A percentile compares a stretch with the other conserved stretches of the same genome.
Evolutionary conservation across 2,797 vertebrate genomes (phyloP).

Genomic region (Periparus ater): DNA sequence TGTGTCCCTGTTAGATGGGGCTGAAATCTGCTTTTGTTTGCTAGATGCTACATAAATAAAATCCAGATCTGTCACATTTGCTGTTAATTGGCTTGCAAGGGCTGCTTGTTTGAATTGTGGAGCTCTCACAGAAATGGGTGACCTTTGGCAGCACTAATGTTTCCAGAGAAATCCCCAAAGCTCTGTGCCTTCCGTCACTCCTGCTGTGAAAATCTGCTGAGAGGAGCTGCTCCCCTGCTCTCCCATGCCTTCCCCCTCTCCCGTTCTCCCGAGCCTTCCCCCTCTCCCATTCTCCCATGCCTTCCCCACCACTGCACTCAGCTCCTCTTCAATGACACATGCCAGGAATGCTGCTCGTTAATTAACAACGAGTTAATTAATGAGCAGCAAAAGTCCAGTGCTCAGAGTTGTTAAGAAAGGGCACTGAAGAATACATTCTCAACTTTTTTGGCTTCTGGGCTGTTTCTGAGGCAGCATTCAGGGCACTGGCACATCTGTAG

Average conservation of each 20-base stretch:
- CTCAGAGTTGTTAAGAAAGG: constrained; percentile 14
- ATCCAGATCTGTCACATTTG: constrained; percentile 63
- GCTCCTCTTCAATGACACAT: not conserved
- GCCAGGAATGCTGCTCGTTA: not conserved
- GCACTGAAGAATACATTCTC: not conserved
- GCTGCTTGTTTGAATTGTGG: constrained; percentile 59
- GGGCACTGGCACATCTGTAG: not conserved
- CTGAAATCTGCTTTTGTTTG: constrained; percentile 34
- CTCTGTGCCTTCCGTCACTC: constrained; percentile 8
- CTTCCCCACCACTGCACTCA: not conserved
- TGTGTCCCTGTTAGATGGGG: not conserved
- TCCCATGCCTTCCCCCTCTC: not conserved
- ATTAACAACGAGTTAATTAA: constrained; percentile 46
- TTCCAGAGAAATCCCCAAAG: constrained; percentile 69
- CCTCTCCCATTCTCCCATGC: not conserved
- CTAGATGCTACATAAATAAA: constrained; percentile 59
- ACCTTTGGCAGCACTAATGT: constrained; percentile 65
- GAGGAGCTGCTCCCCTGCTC: constrained; percentile 32
- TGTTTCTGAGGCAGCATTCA: not conserved
- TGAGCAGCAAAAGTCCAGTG: not conserved
- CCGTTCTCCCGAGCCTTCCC: not conserved
- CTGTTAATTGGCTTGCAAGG: constrained; percentile 63
- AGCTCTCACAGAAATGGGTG: constrained; percentile 61
- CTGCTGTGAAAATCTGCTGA: constrained; percentile 53
- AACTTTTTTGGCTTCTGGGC: not conserved